phyloP scores from a whole-genome alignment of 2,888 invertebrate species.

The Leptura quadrifasciata region DNA sequence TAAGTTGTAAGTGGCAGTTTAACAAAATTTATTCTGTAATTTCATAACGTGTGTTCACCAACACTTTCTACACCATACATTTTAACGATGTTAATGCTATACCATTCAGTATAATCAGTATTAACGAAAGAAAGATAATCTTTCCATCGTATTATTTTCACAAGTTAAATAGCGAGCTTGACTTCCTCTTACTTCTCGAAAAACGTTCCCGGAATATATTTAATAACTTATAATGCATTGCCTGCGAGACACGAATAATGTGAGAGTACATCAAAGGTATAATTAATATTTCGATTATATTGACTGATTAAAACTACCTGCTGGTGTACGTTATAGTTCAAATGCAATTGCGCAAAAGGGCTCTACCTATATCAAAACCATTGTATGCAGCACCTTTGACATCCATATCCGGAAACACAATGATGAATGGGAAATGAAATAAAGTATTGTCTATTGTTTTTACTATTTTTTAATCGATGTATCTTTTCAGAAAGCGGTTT shows the following conservation, averaged over 20 bases:
- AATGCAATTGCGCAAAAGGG: slow-evolving; percentile 2
- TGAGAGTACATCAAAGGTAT: background rate
- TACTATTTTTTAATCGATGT: slow-evolving; percentile 30
- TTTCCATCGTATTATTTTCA: background rate
- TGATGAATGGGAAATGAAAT: slow-evolving; percentile 42
- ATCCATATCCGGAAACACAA: slow-evolving; percentile 36
- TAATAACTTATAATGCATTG: background rate
- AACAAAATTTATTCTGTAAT: background rate
- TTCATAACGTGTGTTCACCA: background rate
- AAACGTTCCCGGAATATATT: background rate
- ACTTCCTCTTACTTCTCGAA: background rate
- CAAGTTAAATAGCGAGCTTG: background rate
- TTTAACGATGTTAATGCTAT: background rate
- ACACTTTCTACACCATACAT: background rate
- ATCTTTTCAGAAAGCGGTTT: slow-evolving; percentile 5
- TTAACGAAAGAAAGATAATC: background rate
- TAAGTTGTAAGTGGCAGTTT: background rate
- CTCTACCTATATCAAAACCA: slow-evolving; percentile 1
- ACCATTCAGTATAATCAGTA: background rate
- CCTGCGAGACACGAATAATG: background rate
- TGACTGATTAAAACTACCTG: slow-evolving; percentile 9
- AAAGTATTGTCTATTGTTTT: slow-evolving; percentile 38
- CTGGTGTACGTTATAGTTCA: background rate
- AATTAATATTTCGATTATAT: slow-evolving; percentile 20
- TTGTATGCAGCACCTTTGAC: slow-evolving; percentile 5